These are phyloP conservation scores for Calephelis perditalis DNA, from an alignment of 2,888 invertebrate species.

Conservation along the genomic window DNA sequence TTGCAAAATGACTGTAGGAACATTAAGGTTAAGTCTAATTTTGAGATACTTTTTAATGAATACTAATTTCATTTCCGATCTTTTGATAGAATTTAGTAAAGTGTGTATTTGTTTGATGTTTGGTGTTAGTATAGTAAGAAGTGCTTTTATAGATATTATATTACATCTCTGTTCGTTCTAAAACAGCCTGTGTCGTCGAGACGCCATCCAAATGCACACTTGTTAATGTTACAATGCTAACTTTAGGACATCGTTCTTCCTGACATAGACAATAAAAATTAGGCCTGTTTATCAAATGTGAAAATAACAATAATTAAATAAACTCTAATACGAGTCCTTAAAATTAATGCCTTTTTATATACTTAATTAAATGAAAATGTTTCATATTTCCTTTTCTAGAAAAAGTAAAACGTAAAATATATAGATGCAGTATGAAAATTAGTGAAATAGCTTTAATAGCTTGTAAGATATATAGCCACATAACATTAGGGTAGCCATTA, in stretches of 20 bases:
- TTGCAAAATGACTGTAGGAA: slow-evolving; percentile 49
- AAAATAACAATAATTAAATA: not conserved
- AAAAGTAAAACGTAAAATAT: slow-evolving; percentile 11
- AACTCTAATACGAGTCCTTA: slow-evolving; percentile 2
- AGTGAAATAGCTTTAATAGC: slow-evolving; percentile 74
- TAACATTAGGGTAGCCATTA: not conserved
- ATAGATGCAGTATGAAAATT: slow-evolving; percentile 38
- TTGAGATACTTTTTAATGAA: slow-evolving; percentile 47
- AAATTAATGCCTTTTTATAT: slow-evolving; percentile 15
- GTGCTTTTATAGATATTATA: slow-evolving; percentile 64
- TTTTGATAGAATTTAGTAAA: slow-evolving; percentile 34
- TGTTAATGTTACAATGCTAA: not conserved
- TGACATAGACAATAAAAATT: slow-evolving; percentile 13
- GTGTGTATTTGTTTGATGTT: slow-evolving; percentile 66
- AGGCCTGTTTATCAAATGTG: not conserved
- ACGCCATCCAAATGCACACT: slow-evolving; percentile 24
- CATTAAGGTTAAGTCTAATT: slow-evolving; percentile 61
- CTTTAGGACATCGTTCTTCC: slow-evolving; percentile 16
- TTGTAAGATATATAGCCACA: slow-evolving; percentile 38
- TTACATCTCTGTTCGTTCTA: slow-evolving; percentile 31
- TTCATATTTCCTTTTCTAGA: slow-evolving; percentile 1
- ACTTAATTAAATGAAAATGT: slow-evolving; percentile 11
- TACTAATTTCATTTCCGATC: slow-evolving; percentile 40
- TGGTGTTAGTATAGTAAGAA: slow-evolving; percentile 68
- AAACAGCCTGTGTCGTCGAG: slow-evolving; percentile 10